A percentile compares a stretch with the other conserved stretches of the same genome.
phyloP scores from a whole-genome alignment of 2,797 vertebrate species.

The Phrynocephalus forsythii region DNA sequence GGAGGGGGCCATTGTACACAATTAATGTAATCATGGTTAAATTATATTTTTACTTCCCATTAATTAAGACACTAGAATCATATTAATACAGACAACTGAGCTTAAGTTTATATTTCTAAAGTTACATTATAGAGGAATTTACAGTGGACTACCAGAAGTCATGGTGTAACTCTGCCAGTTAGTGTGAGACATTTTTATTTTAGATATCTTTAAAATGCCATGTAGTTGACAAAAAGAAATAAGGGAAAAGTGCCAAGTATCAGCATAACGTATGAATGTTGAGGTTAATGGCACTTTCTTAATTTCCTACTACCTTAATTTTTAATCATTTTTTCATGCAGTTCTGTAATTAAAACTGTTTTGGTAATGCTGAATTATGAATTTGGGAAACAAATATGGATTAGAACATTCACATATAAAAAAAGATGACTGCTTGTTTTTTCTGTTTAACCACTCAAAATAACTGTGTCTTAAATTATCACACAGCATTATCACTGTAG shows the following conservation, averaged over 20 bases:
- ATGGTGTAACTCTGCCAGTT: constrained; percentile 34
- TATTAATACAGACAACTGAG: constrained; percentile 48
- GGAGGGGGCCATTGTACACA: neutral
- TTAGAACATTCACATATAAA: constrained; percentile 14
- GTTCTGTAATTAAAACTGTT: constrained; percentile 22
- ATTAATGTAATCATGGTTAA: constrained; percentile 62
- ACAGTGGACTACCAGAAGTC: constrained; percentile 49
- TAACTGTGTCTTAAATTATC: neutral
- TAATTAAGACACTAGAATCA: constrained; percentile 61
- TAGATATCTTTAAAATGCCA: constrained; percentile 46
- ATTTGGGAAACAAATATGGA: constrained; percentile 21
- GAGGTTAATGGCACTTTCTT: constrained; percentile 44
- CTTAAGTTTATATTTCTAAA: constrained; percentile 68
- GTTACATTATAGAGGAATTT: constrained; percentile 55
- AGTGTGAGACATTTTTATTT: constrained; percentile 50
- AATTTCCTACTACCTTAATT: constrained; percentile 13
- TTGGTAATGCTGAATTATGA: constrained; percentile 29
- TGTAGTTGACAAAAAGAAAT: constrained; percentile 29
- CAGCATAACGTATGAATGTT: constrained; percentile 41
- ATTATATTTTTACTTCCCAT: constrained; percentile 62
- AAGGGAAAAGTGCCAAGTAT: constrained; percentile 37
- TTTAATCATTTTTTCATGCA: constrained; percentile 45
- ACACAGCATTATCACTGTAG: neutral
- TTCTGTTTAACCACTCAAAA: constrained; percentile 9
- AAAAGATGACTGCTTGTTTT: neutral